A percentile compares a stretch with the other conserved stretches of the same genome.
Evolutionary conservation across 2,888 invertebrate species (phyloP).

Genomic region (Deroplatys truncata): DNA sequence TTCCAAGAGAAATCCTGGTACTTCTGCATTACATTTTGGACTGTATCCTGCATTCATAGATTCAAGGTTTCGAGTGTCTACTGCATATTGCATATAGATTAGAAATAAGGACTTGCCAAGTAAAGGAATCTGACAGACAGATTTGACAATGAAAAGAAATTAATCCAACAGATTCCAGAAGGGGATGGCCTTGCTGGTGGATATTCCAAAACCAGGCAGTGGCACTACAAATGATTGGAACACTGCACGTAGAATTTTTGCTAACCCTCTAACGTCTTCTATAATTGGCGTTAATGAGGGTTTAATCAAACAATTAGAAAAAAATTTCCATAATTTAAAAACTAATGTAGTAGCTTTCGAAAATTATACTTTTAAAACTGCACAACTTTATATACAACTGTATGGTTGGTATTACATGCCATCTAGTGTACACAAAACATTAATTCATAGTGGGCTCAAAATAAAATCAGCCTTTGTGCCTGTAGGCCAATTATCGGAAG

Average conservation of each 20-base stretch:
- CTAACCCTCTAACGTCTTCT: conserved; percentile 12
- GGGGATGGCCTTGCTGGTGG: conserved; percentile 29
- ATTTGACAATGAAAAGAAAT: not conserved
- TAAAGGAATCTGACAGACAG: not conserved
- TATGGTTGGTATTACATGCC: conserved; percentile 39
- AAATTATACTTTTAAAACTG: conserved; percentile 31
- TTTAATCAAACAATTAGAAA: conserved; percentile 35
- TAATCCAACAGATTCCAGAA: not conserved
- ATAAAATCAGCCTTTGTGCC: not conserved
- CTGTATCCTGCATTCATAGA: no score
- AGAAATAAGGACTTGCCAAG: no score
- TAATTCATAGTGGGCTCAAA: conserved; percentile 32
- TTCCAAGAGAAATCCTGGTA: no score
- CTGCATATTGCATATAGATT: no score
- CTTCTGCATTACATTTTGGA: no score
- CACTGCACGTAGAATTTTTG: conserved; percentile 35
- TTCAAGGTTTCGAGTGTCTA: no score
- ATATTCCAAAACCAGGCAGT: no score
- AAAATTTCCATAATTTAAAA: conserved; percentile 33
- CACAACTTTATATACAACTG: conserved; percentile 1
- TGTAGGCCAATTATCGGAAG: not conserved
- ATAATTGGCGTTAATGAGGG: conserved; percentile 37
- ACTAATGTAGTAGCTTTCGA: conserved; percentile 34
- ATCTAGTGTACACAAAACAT: conserved; percentile 35
- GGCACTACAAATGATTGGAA: conserved; percentile 36